Base-by-base conservation (phyloP, 2,113 vertebrate genomes). In the Toxostoma redivivum region DNA sequence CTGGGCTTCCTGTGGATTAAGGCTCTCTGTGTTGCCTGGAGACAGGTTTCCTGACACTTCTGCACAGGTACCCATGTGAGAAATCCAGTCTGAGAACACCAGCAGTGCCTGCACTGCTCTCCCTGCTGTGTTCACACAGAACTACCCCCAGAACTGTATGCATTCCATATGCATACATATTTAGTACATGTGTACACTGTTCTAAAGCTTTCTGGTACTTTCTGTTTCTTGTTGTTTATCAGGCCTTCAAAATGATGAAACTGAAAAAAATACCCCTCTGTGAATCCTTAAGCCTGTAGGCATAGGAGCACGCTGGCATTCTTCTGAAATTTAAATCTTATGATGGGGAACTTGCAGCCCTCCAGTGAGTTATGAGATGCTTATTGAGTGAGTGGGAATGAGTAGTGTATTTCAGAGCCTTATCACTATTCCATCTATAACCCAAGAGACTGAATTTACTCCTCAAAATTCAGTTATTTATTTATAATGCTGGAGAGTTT, bases 341-440 rank as follows among this genome's bases (percentile, higher is more conserved):
- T 85, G 92, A 37, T 67, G 48, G 60, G 48, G 71, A 97, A 76
- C 73, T 90, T 2, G 1, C 47, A 90, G 60, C 53, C 50, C 76
- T 95, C 45, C 33, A 91, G 83, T 97, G 95, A 96, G 38, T 96
- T 97, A 77, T 37, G 88, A 94, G 95, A 60, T 71, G 71, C 62
- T 94, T 94, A 62, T 3, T 90, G 77, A 92, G 69, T 79, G 87
- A 96, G 67, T 79, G 47, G 92, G 54, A 96, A 89, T 90, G 72
- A 96, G 83, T 44, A 40, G 48, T 74, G 56, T 87, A 86, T 89
- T 94, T 96, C 67, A 90, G 57, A 72, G 44, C 56, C 35, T 91
- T 88, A 84, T 90, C 72, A 20, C 61, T 81, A 17, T 96, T 95
- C 91, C 69, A 48, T 92, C 96, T 96, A 24, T 86, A 95, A 84